A percentile compares a stretch with the other conserved stretches of the same genome.
phyloP scores from a whole-genome alignment of 2,797 vertebrate genomes.

The Propithecus deckenii region DNA sequence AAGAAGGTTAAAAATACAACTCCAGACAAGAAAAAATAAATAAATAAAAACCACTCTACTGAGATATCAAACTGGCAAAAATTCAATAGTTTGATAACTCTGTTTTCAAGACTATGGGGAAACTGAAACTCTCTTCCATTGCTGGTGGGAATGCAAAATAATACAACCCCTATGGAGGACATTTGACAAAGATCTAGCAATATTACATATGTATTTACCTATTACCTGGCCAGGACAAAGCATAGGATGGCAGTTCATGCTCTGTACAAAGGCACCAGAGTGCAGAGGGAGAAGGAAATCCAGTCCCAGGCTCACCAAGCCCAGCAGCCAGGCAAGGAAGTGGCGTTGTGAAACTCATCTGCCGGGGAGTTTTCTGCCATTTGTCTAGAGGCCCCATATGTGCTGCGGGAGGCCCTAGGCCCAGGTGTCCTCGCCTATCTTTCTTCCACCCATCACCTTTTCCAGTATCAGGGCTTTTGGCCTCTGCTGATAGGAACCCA shows the following conservation, averaged over 20 bases:
- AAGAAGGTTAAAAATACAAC: background rate
- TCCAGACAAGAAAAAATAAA: background rate
- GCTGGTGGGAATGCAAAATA: background rate
- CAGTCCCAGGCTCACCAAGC: background rate
- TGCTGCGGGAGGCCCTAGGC: background rate
- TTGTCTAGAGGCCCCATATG: too few species aligned
- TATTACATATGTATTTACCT: background rate
- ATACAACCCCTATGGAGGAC: background rate
- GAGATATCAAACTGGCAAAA: background rate
- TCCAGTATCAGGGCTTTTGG: background rate
- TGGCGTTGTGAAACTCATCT: background rate
- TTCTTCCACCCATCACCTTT: too few species aligned
- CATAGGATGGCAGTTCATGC: background rate
- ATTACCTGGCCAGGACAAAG: background rate
- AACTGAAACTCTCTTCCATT: background rate
- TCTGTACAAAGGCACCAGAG: too few species aligned
- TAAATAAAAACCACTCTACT: background rate
- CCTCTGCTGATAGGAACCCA: background rate
- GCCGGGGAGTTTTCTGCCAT: background rate
- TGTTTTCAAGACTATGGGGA: background rate
- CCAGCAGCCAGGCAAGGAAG: background rate
- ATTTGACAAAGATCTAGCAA: background rate
- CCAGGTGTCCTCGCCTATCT: background rate
- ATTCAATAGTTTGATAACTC: background rate
- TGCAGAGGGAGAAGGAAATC: accelerated